Base-by-base conservation (phyloP, 2,113 vertebrate species). In the Odontophorus gujanensis region DNA sequence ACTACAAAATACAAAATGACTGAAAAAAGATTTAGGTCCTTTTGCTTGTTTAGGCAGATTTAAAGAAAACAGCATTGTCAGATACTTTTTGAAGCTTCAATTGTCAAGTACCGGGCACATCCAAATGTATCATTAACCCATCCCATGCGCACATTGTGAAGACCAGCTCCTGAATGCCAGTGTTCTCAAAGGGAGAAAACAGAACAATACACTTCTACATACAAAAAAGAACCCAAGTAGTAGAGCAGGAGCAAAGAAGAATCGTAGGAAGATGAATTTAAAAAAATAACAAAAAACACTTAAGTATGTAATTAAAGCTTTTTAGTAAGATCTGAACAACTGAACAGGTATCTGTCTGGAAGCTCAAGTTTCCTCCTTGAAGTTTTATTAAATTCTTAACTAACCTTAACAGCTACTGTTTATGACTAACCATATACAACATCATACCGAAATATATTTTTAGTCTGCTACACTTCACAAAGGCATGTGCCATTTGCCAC, bases 401-500 rank as follows among this genome's bases (percentile, higher is more conserved):
- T 34, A 85, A 80, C 50, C 7, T 3, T 72, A 77, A 73, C 18
- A 82, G 62, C 71, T 73, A 85, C 72, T 38, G 32, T 67, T 24
- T 34, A 42, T 79, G 57, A 72, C 63, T 91, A 67, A 78, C 32
- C 32, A 63, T 6, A 73, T 2, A 65, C 38, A 79, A 63, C 8
- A 20, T 40, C 45, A 75, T 77, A 88, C 12, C 47, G 75, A 82
- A 68, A 69, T 25, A 42, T 96, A 96, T 93, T 97, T 97, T 89
- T 87, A 86, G 66, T 47, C 51, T 61, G 36, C 78, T 93, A 80
- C 87, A 81, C 80, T 88, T 81, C 48, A 93, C 38, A 63, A 4
- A 90, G 71, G 89, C 88, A 93, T 63, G 80, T 4, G 28, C 89
- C 92, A 95, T 96, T 85, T 96, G 95, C 76, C 77, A 87, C n/a